Conservation (phyloP, 2,888 invertebrate genomes). For the Rhamnusium bicolor region DNA sequence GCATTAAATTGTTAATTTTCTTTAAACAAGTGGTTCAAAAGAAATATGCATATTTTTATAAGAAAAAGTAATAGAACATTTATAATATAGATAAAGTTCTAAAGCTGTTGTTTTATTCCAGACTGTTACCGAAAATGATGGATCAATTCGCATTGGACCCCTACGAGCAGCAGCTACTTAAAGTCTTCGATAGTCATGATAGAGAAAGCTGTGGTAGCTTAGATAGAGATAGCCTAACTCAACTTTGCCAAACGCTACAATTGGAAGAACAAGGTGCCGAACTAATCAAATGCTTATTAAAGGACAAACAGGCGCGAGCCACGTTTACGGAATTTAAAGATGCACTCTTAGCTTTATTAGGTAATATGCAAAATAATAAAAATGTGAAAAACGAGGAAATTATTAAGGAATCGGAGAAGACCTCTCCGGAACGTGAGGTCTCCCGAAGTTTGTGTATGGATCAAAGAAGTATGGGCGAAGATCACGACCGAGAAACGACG, state of each 20-base stretch:
- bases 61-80: too few species aligned
- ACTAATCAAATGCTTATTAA: constrained; percentile 69
- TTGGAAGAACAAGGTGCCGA: constrained; percentile 81
- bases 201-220: constrained; percentile 80
- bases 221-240: constrained; percentile 78
- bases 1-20: too few species aligned
- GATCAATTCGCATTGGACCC: constrained; percentile 74
- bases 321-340: constrained; percentile 85
- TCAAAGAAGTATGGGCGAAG: constrained; percentile 84
- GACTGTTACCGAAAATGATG: constrained; percentile 36
- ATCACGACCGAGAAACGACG: constrained; percentile 76
- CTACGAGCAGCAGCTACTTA: constrained; percentile 86
- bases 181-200: constrained; percentile 87
- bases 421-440: constrained; percentile 79
- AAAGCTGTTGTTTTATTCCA: not conserved
- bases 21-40: too few species aligned
- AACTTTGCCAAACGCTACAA: constrained; percentile 84
- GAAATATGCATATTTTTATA: too few species aligned
- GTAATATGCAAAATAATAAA: constrained; percentile 68
- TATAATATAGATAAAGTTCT: too few species aligned
- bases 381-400: constrained; percentile 49
- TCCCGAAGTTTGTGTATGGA: constrained; percentile 82
- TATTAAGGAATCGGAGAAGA: constrained; percentile 64
- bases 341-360: constrained; percentile 81
- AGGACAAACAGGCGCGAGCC: constrained; percentile 72